Conservation (phyloP, 2,888 invertebrate genomes). For the Atherix ibis region DNA sequence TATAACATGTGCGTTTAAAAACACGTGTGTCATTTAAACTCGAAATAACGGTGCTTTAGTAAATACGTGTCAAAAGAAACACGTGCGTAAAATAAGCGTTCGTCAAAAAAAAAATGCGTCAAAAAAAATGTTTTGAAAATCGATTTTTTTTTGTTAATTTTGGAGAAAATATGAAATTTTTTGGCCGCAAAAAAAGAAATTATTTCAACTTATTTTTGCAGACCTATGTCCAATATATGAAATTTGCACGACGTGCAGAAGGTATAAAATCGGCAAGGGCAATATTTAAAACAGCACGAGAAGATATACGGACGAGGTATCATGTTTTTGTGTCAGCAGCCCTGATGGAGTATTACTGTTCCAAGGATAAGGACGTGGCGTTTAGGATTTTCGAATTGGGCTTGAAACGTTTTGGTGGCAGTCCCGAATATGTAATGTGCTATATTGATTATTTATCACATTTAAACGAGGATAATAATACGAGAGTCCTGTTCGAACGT, state of each 20-base stretch:
- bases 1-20: too few species aligned
- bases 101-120: too few species aligned
- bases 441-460: conserved; percentile 96
- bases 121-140: too few species aligned
- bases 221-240: conserved; percentile 98
- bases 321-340: conserved; percentile 96
- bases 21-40: too few species aligned
- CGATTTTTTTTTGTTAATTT: too few species aligned
- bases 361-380: conserved; percentile 93
- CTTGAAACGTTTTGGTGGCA: conserved; percentile 87
- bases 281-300: conserved; percentile 89
- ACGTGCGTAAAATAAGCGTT: too few species aligned
- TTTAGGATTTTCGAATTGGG: conserved; percentile 95
- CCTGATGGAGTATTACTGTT: conserved; percentile 98
- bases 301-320: conserved; percentile 68
- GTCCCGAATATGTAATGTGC: conserved; percentile 86
- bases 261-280: conserved; percentile 92
- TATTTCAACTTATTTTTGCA: conserved; percentile 22
- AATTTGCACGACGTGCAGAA: conserved; percentile 91
- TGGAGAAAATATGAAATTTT: too few species aligned
- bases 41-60: too few species aligned
- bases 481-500: conserved; percentile 93
- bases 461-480: conserved; percentile 99
- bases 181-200: not conserved
- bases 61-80: too few species aligned